A percentile compares a stretch with the other conserved stretches of the same genome.
Evolutionary conservation across 1,140 invertebrate genomes (phyloP).

Genomic region (Aphaenogaster rudis): DNA sequence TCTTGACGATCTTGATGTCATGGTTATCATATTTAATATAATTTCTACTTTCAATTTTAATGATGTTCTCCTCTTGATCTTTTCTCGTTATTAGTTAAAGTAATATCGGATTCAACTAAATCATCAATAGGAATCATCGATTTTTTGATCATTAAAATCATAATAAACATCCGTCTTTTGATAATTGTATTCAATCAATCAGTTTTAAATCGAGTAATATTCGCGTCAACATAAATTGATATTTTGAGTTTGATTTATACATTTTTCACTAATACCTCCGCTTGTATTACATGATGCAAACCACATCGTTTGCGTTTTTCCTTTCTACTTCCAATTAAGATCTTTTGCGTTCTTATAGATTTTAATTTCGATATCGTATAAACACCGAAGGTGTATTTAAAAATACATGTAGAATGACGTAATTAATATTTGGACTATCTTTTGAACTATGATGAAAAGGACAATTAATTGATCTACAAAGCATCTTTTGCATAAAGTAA

Average conservation of each 20-base stretch:
- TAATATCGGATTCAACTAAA: neutral
- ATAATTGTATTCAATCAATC: neutral
- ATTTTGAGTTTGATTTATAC: neutral
- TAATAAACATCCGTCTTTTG: neutral
- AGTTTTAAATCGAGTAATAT: neutral
- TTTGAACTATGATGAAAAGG: too few species aligned
- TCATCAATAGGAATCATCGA: neutral
- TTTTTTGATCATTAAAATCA: slow-evolving; percentile 1
- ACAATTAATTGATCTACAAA: too few species aligned
- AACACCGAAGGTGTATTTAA: neutral
- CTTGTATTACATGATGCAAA: too few species aligned
- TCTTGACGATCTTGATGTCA: neutral
- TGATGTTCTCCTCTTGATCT: neutral
- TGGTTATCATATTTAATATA: neutral
- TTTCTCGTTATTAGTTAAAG: neutral
- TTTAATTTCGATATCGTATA: neutral
- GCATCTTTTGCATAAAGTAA: neutral
- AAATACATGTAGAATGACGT: neutral
- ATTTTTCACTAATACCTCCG: too few species aligned
- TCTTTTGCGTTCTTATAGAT: neutral
- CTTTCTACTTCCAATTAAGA: too few species aligned
- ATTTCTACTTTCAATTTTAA: neutral
- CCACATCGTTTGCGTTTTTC: too few species aligned
- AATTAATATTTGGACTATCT: neutral
- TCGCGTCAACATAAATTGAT: neutral